Evolutionary conservation across 2,113 vertebrate species (phyloP), one percentile per base, ranked within the genome.

Genomic region (Callipepla californica): DNA sequence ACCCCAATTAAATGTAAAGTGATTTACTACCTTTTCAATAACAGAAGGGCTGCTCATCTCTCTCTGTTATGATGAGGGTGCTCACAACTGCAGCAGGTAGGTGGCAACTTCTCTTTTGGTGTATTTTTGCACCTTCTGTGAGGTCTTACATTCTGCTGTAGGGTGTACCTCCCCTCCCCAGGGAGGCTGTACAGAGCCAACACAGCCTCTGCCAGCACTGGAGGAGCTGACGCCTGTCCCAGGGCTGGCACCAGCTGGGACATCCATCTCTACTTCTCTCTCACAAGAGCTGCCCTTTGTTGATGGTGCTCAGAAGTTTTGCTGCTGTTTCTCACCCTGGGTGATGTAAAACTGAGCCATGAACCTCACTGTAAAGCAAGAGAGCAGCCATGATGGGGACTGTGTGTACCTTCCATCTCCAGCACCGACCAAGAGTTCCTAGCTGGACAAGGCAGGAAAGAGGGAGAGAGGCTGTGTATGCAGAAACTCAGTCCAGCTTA

Each of bases 211-310:
- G 12, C 36, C 8, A 47, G 34, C 42, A 14, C 32, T 4, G 20
- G 50, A 76, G 22, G 16, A 73, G 7, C 15, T 88, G 36, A 23
- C 11, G 55, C 44, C 51, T 26, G 16, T 2, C 38, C 36, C 8
- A 8, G 40, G 15, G 42, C 36, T 20, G 22, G 4, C 17, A 58
- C 3, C 5, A 4, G 7, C 1, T 1, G 2, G 28, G 12, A 0
- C 7, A 9, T 36, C 11, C 53, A 55, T 19, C 26, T 40, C 4
- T 0, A 30, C 2, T 13, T 75, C 11, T 26, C 47, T 32, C 30
- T 83, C 21, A 40, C 20, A 48, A 18, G 48, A 16, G 25, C 8
- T 22, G 0, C 3, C 23, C 32, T 36, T 67, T 18, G 22, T 14
- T 6, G 14, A n/a, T 28, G 19, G 13, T 5, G 34, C 19, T 63